phyloP scores from a whole-genome alignment of 1,140 invertebrate species.

The Lepidurus couesii region DNA sequence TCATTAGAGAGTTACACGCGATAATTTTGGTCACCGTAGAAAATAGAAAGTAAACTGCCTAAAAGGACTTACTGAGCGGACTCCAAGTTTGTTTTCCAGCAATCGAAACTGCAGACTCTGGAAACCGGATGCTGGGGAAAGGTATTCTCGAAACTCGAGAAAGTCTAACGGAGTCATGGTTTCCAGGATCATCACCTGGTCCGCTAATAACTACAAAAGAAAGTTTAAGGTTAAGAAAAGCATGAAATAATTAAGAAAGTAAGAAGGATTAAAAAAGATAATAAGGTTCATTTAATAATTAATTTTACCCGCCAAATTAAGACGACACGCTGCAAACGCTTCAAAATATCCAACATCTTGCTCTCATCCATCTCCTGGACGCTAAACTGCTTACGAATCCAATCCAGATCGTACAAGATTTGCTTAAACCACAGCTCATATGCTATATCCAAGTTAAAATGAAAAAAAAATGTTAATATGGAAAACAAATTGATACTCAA shows the following conservation, averaged over 20 bases:
- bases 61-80: constrained; percentile 58
- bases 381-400: constrained; percentile 74
- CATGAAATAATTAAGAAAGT: background rate
- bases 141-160: constrained; percentile 87
- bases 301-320: constrained; percentile 83
- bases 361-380: constrained; percentile 71
- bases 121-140: constrained; percentile 93
- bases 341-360: constrained; percentile 86
- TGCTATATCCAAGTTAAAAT: constrained; percentile 56
- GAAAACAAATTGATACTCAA: constrained; percentile 30
- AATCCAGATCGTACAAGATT: constrained; percentile 95
- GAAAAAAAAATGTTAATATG: background rate
- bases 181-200: constrained; percentile 95
- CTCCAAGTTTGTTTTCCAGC: constrained; percentile 93
- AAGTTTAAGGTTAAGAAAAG: background rate
- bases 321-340: constrained; percentile 82
- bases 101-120: constrained; percentile 95
- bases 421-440: constrained; percentile 99
- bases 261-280: background rate
- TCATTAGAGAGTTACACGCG: background rate
- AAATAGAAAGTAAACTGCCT: background rate
- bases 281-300: background rate
- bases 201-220: constrained; percentile 72
- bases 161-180: constrained; percentile 97
- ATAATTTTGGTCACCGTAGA: background rate